phyloP scores from a whole-genome alignment of 2,888 invertebrate genomes.

The Cheilosia vernalis region DNA sequence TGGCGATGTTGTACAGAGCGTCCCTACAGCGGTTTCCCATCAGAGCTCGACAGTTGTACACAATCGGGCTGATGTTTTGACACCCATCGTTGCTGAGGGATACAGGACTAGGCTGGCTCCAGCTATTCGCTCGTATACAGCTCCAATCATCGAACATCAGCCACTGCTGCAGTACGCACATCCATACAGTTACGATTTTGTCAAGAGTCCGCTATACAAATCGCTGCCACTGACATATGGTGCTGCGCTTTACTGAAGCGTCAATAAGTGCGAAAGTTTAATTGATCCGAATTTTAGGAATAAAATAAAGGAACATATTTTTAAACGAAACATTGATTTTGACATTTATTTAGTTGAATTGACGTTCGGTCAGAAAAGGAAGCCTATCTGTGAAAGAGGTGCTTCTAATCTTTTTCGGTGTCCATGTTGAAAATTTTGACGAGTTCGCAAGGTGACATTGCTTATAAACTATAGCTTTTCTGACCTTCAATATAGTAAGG shows the following conservation, averaged over 20 bases:
- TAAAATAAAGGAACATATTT: constrained; percentile 1
- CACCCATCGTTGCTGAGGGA: constrained; percentile 74
- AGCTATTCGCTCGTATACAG: constrained; percentile 53
- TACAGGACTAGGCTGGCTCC: constrained; percentile 67
- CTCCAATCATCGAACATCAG: constrained; percentile 51
- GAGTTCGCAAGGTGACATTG: too few species aligned
- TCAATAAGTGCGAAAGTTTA: constrained; percentile 52
- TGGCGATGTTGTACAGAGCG: constrained; percentile 59
- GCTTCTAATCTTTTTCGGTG: too few species aligned
- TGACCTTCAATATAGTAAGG: too few species aligned
- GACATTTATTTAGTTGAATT: too few species aligned
- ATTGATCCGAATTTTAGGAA: constrained; percentile 36
- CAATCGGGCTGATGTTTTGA: constrained; percentile 80
- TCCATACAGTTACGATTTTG: constrained; percentile 65
- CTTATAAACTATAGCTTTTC: too few species aligned
- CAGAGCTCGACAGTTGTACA: constrained; percentile 84
- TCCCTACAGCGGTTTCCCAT: constrained; percentile 83
- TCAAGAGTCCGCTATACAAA: constrained; percentile 59
- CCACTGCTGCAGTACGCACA: constrained; percentile 51
- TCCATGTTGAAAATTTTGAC: too few species aligned
- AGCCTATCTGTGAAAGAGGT: too few species aligned
- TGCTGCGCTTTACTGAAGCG: constrained; percentile 1
- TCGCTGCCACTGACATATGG: constrained; percentile 38
- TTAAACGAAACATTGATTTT: not conserved
- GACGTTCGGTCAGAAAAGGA: too few species aligned